Percentiles rank a stretch among this genome's conserved stretches.
phyloP scores from a whole-genome alignment of 2,888 invertebrate genomes.

The Xylophagus ater region DNA sequence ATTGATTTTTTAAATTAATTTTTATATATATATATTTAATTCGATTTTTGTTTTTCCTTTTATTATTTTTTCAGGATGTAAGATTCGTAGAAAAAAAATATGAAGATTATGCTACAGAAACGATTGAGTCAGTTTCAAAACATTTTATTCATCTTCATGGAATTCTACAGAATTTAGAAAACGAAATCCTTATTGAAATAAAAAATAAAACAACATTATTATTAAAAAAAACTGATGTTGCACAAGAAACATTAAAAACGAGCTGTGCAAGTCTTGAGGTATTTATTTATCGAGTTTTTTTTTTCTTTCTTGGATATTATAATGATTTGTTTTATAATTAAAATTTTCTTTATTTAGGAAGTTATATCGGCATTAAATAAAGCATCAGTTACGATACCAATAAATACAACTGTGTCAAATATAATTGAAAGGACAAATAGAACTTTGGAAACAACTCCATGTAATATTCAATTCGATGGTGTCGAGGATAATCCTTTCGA shows the following conservation, averaged over 20 bases:
- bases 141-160: conserved; percentile 30
- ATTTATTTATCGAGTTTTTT: not conserved
- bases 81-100: conserved; percentile 25
- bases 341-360: conserved; percentile 1
- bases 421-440: conserved; percentile 11
- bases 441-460: conserved; percentile 9
- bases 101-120: conserved; percentile 25
- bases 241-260: conserved; percentile 3
- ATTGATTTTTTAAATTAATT: no score
- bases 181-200: conserved; percentile 24
- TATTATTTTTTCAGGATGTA: conserved; percentile 25
- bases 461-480: conserved; percentile 9
- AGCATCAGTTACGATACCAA: not conserved
- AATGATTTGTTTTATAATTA: not conserved
- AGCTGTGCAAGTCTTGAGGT: conserved; percentile 11
- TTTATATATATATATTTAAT: no score
- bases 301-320: no score
- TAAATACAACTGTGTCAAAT: conserved; percentile 1
- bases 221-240: not conserved
- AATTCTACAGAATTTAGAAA: conserved; percentile 29
- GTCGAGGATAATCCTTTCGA: conserved; percentile 12
- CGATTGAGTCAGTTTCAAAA: conserved; percentile 25
- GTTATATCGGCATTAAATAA: not conserved
- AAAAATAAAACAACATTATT: conserved; percentile 15
- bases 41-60: no score